Base-by-base conservation (phyloP, 2,797 vertebrate species). In the Diplodus puntazzo region DNA sequence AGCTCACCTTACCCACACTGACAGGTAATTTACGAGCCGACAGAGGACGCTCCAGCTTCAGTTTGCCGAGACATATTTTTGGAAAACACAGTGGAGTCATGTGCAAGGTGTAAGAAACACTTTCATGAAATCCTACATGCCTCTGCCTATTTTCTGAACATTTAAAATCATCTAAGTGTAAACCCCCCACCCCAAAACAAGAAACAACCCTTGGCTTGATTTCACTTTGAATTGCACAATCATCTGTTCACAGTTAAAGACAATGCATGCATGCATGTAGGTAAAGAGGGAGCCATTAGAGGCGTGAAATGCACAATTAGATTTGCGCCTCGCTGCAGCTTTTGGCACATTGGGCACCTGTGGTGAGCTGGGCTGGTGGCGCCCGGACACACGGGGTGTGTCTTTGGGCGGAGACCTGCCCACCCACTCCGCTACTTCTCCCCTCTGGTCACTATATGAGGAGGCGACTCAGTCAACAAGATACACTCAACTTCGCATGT, bases 391-490 rank as follows among this genome's bases (percentile, higher is more conserved):
- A 48, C 53, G 83, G 91, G 92, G 93, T 90, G 93, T 92, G 90
- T 92, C 84, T 66, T 25, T 70, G 88, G 91, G 90, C 89, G 91
- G 91, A 60, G 88, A 83, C 23, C 25, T 83, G 73, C 76, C 83
- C 87, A 80, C 83, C 90, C 89, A 79, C 88, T 79, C 88, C 70
- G 55, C 81, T 77, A 78, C 81, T 54, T 48, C 77, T 68, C 58
- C 70, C 71, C 70, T 73, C 82, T 82, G 74, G 66, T 79, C 75
- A 79, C 74, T 94, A 94, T 95, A 94, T 93, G 79, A 93, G 75
- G 86, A 88, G 79, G 72, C 67, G 82, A 74, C 77, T 82, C 21
- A 25, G 25, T 77, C 39, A 68, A 23, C 66, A 21, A 68, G 52
- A 52, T 27, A 27, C 78, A n/a, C 49, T 20, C 55, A 62, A 13